These are phyloP conservation scores for Calephelis virginiensis DNA, from an alignment of 1,140 invertebrate species.

Conservation along the genomic window DNA sequence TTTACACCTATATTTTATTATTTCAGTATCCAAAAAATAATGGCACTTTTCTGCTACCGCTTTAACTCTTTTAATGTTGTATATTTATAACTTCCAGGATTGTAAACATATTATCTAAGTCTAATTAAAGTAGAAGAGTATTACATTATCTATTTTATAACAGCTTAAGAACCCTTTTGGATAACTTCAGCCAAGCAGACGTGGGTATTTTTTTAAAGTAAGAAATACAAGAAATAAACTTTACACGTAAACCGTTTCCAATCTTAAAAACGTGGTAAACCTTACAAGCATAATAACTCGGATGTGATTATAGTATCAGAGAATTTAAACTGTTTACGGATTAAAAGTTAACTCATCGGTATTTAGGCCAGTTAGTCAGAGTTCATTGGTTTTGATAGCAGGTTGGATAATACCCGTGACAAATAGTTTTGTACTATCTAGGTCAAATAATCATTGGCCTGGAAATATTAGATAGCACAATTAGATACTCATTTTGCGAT, in stretches of 20 bases:
- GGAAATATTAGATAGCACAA: conserved; percentile 11
- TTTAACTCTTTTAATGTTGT: no score
- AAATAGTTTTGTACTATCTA: conserved; percentile 28
- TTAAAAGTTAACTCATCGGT: conserved; percentile 42
- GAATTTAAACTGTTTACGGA: conserved; percentile 39
- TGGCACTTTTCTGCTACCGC: no score
- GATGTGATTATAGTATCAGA: conserved; percentile 32
- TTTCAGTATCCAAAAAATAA: no score
- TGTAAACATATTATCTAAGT: no score
- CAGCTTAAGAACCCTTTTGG: no score
- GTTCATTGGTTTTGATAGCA: conserved; percentile 15
- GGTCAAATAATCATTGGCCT: neutral
- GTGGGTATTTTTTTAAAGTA: no score
- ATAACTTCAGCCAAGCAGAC: no score
- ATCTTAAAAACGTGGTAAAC: neutral
- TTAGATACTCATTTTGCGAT: conserved; percentile 10
- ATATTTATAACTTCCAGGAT: no score
- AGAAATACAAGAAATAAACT: no score
- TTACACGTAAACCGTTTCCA: neutral
- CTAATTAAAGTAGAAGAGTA: no score
- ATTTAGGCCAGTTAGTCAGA: conserved; percentile 37
- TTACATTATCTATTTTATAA: no score
- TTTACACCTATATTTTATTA: no score
- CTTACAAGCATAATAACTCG: neutral
- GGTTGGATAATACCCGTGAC: conserved; percentile 31